Percentiles rank a stretch among this genome's conserved stretches.
Evolutionary conservation across 2,113 vertebrate species (phyloP).

Genomic region (Caranx ignobilis): DNA sequence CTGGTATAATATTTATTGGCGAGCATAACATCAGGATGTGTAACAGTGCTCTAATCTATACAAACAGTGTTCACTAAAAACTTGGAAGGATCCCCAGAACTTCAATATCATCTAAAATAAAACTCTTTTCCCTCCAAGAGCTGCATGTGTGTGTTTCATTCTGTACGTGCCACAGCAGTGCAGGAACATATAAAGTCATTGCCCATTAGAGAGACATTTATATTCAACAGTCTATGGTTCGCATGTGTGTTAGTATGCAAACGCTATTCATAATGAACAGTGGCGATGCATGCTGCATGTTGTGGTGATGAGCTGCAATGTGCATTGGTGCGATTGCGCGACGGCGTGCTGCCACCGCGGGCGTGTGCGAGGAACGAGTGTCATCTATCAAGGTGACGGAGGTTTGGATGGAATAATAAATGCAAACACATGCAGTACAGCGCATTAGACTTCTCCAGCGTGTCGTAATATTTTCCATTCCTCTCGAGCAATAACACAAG

Average conservation of each 20-base stretch:
- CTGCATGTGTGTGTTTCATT: background rate
- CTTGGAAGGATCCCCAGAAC: no score
- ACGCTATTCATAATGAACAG: constrained; percentile 7
- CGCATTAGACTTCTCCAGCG: constrained; percentile 17
- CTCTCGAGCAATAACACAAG: constrained; percentile 54
- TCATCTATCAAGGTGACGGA: constrained; percentile 71
- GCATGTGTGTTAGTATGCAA: constrained; percentile 1
- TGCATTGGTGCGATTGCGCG: background rate
- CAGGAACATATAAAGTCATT: background rate
- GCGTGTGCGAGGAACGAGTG: constrained; percentile 54
- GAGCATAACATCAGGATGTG: background rate
- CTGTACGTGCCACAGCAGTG: background rate
- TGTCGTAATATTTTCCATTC: constrained; percentile 26
- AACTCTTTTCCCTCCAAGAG: no score
- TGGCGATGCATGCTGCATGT: background rate
- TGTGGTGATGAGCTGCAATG: constrained; percentile 16
- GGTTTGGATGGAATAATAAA: constrained; percentile 64
- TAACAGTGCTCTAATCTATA: background rate
- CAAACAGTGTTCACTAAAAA: no score
- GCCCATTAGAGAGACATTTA: background rate
- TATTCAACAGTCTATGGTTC: background rate
- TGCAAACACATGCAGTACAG: constrained; percentile 33
- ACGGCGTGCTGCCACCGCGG: constrained; percentile 28
- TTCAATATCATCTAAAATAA: no score
- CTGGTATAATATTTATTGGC: background rate